Percentiles rank a stretch among this genome's conserved stretches.
Conservation (phyloP, 2,888 invertebrate species). For the Eupithecia abbreviata region DNA sequence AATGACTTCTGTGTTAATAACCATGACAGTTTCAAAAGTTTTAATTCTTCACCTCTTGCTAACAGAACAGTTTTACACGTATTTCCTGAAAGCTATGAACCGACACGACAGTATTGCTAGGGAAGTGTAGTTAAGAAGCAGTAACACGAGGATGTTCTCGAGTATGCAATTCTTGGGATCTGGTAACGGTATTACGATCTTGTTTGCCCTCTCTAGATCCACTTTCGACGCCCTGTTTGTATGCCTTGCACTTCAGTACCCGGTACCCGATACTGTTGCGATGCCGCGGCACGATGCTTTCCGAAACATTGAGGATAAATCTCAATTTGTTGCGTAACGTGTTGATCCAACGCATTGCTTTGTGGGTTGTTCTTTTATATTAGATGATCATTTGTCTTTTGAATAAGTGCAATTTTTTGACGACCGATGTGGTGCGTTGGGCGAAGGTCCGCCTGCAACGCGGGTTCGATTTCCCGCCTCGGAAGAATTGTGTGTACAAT, state of each 20-base stretch:
- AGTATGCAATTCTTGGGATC: constrained; percentile 42
- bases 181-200: constrained; percentile 44
- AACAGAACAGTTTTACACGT: background rate
- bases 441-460: too few species aligned
- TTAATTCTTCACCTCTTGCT: background rate
- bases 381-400: background rate
- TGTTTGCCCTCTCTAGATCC: constrained; percentile 46
- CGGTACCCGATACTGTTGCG: constrained; percentile 40
- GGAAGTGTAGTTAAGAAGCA: constrained; percentile 18
- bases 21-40: background rate
- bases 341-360: background rate
- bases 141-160: constrained; percentile 27
- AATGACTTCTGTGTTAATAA: too few species aligned
- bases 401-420: background rate
- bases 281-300: constrained; percentile 34
- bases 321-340: constrained; percentile 20
- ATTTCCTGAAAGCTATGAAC: background rate
- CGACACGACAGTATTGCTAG: constrained; percentile 10
- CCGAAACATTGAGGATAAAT: constrained; percentile 23
- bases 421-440: too few species aligned
- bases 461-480: too few species aligned
- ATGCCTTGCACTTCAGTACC: constrained; percentile 43
- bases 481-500: too few species aligned
- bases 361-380: background rate
- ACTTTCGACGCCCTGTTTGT: constrained; percentile 46